phyloP scores from a whole-genome alignment of 2,797 vertebrate species.

The Pseudopleuronectes americanus region DNA sequence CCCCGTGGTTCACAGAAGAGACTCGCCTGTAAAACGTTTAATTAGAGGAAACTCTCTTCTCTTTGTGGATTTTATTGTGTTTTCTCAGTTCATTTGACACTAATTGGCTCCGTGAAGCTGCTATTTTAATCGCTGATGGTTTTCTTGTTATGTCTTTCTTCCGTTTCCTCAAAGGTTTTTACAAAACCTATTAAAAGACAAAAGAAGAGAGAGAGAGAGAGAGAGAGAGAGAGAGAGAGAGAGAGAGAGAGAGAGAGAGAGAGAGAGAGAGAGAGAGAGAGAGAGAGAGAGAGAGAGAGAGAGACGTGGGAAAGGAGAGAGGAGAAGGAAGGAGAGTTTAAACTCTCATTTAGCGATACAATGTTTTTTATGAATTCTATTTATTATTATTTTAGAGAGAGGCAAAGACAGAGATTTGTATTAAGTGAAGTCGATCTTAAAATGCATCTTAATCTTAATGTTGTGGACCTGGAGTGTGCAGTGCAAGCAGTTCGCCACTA shows the following conservation, averaged over 20 bases:
- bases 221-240: too few relatives aligned
- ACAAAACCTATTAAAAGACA: slow-evolving; percentile 63
- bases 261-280: too few relatives aligned
- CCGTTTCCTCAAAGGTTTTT: slow-evolving; percentile 69
- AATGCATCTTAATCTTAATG: too few relatives aligned
- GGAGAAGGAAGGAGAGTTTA: too few relatives aligned
- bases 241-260: too few relatives aligned
- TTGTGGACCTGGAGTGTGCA: background rate
- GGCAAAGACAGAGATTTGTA: background rate
- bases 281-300: too few relatives aligned
- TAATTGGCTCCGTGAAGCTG: slow-evolving; percentile 64
- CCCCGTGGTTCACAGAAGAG: slow-evolving; percentile 42
- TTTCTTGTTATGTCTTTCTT: slow-evolving; percentile 61
- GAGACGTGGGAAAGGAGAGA: too few relatives aligned
- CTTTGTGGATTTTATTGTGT: slow-evolving; percentile 65
- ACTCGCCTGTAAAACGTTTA: slow-evolving; percentile 63
- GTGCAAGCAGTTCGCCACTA: background rate
- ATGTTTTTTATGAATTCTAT: too few relatives aligned
- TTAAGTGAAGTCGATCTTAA: background rate
- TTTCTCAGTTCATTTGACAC: slow-evolving; percentile 72
- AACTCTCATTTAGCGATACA: too few relatives aligned
- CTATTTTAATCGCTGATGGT: slow-evolving; percentile 68
- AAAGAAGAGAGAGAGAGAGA: too few relatives aligned
- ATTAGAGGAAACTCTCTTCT: slow-evolving; percentile 72
- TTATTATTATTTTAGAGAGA: too few relatives aligned